A percentile compares a stretch with the other conserved stretches of the same genome.
phyloP scores from a whole-genome alignment of 2,113 vertebrate species.

The Rutilus rutilus region DNA sequence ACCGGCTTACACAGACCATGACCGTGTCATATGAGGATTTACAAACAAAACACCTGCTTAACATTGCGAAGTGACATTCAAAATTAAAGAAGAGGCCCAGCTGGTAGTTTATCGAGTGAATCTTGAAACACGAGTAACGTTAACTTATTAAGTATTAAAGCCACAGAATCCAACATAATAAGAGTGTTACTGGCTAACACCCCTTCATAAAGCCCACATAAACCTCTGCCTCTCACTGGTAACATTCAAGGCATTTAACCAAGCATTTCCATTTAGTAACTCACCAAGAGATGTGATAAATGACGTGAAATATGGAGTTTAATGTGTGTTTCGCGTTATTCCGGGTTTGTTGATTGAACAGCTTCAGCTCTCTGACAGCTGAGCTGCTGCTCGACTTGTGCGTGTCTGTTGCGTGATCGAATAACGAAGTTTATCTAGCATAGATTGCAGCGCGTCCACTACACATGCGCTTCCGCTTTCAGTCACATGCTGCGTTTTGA shows the following conservation, averaged over 20 bases:
- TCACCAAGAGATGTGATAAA: constrained; percentile 13
- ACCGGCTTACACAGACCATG: background rate
- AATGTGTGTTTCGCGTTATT: background rate
- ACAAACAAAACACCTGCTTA: background rate
- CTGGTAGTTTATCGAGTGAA: background rate
- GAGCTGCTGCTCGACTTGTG: background rate
- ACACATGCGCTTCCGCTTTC: background rate
- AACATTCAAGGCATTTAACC: background rate
- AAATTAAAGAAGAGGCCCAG: background rate
- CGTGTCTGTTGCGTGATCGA: background rate
- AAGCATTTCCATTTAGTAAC: background rate
- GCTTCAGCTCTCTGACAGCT: constrained; percentile 31
- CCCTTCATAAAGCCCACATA: background rate
- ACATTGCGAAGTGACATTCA: background rate
- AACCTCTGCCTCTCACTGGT: background rate
- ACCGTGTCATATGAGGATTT: background rate
- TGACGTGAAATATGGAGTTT: background rate
- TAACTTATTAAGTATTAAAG: background rate
- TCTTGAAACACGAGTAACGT: constrained; percentile 5
- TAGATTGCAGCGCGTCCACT: background rate
- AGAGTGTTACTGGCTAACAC: background rate
- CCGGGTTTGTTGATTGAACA: constrained; percentile 9
- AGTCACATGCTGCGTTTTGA: background rate
- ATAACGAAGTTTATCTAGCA: background rate
- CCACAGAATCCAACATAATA: background rate